Conservation (phyloP, 2,797 vertebrate species). For the Falco rusticolus region DNA sequence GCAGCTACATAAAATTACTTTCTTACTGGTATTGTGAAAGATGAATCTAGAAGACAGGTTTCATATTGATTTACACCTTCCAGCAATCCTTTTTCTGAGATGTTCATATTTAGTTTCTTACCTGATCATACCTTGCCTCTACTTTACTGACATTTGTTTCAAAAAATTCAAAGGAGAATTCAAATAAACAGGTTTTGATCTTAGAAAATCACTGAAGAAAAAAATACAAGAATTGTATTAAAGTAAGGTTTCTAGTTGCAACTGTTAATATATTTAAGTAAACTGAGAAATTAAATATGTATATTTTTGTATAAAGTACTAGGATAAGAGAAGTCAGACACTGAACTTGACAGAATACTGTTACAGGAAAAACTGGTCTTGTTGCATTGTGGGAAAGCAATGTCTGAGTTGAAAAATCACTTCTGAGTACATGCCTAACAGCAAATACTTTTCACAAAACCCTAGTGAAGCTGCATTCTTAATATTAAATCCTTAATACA, state of each 20-base stretch:
- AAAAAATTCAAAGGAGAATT: not conserved
- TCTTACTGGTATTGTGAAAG: not conserved
- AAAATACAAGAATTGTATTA: not conserved
- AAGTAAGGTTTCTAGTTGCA: not conserved
- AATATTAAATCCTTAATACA: not conserved
- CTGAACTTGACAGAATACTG: not conserved
- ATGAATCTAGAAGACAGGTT: not conserved
- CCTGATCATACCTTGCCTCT: not conserved
- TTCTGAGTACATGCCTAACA: not conserved
- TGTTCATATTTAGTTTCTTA: not conserved
- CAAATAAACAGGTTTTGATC: not conserved
- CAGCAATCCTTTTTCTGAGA: not conserved
- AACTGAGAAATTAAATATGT: not conserved
- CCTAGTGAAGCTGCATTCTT: not conserved
- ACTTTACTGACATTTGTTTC: not conserved
- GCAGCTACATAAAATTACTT: not conserved
- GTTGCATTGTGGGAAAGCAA: not conserved
- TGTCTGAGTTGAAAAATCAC: not conserved
- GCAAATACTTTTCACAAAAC: not conserved
- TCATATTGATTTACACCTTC: not conserved
- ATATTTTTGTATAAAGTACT: not conserved
- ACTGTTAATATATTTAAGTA: not conserved
- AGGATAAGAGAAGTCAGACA: not conserved
- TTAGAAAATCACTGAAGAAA: not conserved
- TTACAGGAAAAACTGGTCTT: not conserved